A percentile compares a stretch with the other conserved stretches of the same genome.
phyloP scores from a whole-genome alignment of 1,140 invertebrate species.

The Globodera rostochiensis region DNA sequence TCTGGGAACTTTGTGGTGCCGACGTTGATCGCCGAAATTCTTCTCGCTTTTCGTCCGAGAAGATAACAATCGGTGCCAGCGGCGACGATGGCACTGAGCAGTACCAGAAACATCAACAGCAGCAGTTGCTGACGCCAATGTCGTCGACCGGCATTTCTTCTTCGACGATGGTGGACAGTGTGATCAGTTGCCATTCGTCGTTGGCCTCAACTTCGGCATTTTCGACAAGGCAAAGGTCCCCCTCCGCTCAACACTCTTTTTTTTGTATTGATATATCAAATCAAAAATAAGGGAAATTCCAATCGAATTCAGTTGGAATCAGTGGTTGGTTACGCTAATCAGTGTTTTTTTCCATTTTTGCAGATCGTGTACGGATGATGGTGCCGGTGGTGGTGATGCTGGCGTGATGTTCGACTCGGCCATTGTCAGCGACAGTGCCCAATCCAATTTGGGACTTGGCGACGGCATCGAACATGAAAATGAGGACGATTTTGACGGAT shows the following conservation, averaged over 20 bases:
- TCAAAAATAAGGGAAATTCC: no score
- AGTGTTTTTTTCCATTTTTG: not conserved
- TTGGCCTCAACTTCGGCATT: not conserved
- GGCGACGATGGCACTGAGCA: not conserved
- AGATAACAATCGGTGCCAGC: not conserved
- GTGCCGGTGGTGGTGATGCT: not conserved
- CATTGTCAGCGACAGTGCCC: conserved; percentile 15
- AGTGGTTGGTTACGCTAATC: not conserved
- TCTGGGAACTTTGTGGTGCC: not conserved
- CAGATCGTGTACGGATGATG: not conserved
- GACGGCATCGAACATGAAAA: not conserved
- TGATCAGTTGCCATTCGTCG: conserved; percentile 8
- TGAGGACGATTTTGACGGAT: not conserved
- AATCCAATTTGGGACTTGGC: conserved; percentile 10
- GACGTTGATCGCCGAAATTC: not conserved
- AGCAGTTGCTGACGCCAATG: not conserved
- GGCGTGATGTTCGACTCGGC: conserved; percentile 28
- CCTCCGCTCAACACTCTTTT: not conserved
- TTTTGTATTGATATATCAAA: not conserved
- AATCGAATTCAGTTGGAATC: no score
- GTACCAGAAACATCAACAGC: not conserved
- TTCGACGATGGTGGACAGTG: conserved; percentile 7
- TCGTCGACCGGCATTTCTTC: not conserved
- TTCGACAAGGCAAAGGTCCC: not conserved
- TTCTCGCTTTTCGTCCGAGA: conserved; percentile 7